Conservation (phyloP, 2,113 vertebrate genomes). For the Erythrolamprus reginae region DNA sequence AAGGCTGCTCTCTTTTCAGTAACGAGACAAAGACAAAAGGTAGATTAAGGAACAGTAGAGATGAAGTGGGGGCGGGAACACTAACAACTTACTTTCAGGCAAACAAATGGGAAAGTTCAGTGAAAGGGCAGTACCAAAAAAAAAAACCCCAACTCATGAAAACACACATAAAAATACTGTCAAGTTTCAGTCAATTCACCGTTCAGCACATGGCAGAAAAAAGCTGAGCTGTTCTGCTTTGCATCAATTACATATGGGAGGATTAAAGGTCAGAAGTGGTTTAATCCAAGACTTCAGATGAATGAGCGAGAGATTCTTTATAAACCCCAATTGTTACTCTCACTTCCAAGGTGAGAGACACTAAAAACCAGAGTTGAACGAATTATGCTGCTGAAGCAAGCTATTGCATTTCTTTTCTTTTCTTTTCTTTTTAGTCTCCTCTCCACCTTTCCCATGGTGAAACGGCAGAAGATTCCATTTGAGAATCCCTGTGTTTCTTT, state of each 20-base stretch:
- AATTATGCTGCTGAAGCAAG: neutral
- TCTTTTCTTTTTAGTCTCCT: neutral
- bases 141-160: neutral
- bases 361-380: neutral
- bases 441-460: neutral
- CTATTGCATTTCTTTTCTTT: too few species aligned
- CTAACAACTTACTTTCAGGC: constrained; percentile 6
- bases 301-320: constrained; percentile 11
- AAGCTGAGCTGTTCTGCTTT: constrained; percentile 23
- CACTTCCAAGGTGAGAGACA: constrained; percentile 1
- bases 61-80: neutral
- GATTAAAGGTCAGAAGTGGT: constrained; percentile 25
- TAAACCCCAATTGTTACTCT: constrained; percentile 12
- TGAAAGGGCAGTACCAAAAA: constrained; percentile 17
- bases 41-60: neutral
- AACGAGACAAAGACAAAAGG: neutral
- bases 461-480: neutral
- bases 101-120: constrained; percentile 29
- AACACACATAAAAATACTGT: constrained; percentile 27
- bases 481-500: neutral
- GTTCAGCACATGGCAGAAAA: constrained; percentile 24
- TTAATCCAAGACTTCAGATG: constrained; percentile 24
- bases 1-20: neutral
- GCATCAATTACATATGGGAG: constrained; percentile 24
- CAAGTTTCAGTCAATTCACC: constrained; percentile 21